These are phyloP conservation scores for Catonia carolina DNA, from an alignment of 2,888 invertebrate species.

Conservation along the genomic window DNA sequence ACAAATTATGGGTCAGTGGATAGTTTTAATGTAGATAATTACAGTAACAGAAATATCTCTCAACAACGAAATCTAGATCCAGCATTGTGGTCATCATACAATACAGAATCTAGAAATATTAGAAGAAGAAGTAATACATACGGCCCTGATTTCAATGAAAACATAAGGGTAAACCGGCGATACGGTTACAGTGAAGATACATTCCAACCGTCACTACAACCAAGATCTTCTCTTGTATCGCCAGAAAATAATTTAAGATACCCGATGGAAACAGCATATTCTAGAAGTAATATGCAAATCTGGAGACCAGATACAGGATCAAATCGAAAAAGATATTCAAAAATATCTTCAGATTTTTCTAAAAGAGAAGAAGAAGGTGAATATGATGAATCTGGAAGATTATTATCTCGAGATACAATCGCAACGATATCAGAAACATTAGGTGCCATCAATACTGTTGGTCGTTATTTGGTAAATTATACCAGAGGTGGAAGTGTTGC, in stretches of 20 bases:
- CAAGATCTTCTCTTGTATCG: background rate
- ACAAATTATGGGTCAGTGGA: background rate
- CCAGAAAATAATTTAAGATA: no score
- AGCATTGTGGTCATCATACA: background rate
- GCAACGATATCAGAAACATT: conserved; percentile 53
- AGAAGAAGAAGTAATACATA: background rate
- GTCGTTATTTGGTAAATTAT: conserved; percentile 77
- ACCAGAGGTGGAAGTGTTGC: conserved; percentile 45
- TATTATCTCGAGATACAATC: conserved; percentile 38
- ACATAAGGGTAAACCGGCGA: no score
- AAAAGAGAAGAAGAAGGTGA: background rate
- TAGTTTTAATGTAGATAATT: background rate
- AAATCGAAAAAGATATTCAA: background rate
- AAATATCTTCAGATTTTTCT: background rate
- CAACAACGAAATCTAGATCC: background rate
- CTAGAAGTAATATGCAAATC: conserved; percentile 9
- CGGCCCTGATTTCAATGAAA: no score
- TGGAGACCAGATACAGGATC: conserved; percentile 10
- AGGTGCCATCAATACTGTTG: conserved; percentile 80
- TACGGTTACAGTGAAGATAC: background rate
- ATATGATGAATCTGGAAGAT: conserved; percentile 19
- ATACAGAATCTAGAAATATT: background rate
- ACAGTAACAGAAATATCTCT: background rate
- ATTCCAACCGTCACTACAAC: background rate
- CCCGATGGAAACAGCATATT: conserved; percentile 6